Conservation (phyloP, 1,140 invertebrate genomes). For the Mamestra configurata region DNA sequence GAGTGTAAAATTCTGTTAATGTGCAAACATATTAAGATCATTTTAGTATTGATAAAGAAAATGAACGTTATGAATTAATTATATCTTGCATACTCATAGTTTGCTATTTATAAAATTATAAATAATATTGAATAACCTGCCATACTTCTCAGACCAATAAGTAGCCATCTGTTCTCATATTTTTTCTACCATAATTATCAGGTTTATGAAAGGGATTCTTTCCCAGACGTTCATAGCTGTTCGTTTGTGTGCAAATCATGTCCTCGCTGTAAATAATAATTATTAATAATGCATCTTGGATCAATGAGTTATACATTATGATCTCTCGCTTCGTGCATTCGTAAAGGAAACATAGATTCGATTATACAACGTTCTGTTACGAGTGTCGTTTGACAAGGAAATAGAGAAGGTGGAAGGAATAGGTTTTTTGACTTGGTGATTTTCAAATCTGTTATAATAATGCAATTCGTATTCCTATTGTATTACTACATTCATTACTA, state of each 20-base stretch:
- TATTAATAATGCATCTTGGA: constrained; percentile 26
- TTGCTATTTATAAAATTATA: neutral
- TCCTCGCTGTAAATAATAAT: constrained; percentile 4
- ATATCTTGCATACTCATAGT: neutral
- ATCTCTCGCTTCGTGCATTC: constrained; percentile 1
- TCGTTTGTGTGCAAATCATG: constrained; percentile 43
- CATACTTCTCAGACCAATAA: neutral
- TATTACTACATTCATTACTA: no score
- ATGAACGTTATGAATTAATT: no score
- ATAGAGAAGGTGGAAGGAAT: neutral
- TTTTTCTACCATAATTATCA: constrained; percentile 11
- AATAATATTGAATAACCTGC: neutral
- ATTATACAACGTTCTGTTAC: neutral
- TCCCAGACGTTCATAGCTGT: neutral
- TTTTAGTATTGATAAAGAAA: no score
- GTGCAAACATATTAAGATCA: no score
- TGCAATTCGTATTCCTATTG: no score
- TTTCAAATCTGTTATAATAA: no score
- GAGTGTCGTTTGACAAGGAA: neutral
- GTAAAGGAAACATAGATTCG: constrained; percentile 21
- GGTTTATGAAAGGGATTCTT: constrained; percentile 27
- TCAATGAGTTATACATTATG: constrained; percentile 4
- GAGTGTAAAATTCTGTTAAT: no score
- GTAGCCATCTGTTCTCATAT: constrained; percentile 11
- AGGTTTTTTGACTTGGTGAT: no score